Evolutionary conservation across 35 echinoderm and acorn worm genomes (phyloP).

Genomic region (Eucidaris tribuloides): DNA sequence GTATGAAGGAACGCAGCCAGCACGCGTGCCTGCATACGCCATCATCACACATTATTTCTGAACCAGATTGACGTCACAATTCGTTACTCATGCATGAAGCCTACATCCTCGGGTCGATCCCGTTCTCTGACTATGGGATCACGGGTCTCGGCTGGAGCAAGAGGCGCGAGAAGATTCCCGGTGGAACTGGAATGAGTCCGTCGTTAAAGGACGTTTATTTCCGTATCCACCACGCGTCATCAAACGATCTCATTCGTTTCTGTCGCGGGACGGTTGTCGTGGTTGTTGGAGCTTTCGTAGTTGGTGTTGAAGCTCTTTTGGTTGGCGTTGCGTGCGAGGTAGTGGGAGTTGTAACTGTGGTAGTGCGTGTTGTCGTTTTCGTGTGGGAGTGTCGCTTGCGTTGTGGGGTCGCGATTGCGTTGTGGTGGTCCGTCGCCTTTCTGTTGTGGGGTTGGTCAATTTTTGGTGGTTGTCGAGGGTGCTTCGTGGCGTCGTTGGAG

Average conservation of each 20-base stretch:
- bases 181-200: background rate
- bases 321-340: background rate
- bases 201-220: background rate
- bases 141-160: background rate
- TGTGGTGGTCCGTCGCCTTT: background rate
- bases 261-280: background rate
- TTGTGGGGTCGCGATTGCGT: background rate
- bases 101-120: background rate
- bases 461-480: background rate
- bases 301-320: background rate
- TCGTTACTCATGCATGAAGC: too few relatives aligned
- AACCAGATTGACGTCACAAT: too few relatives aligned
- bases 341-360: background rate
- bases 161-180: background rate
- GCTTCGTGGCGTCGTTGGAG: background rate
- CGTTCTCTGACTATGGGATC: background rate
- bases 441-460: background rate
- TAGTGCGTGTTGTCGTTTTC: background rate
- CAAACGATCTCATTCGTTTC: background rate
- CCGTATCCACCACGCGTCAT: background rate
- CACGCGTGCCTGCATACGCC: too few relatives aligned
- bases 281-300: background rate
- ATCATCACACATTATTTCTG: too few relatives aligned
- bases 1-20: too few relatives aligned
- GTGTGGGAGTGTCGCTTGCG: background rate